A percentile compares a stretch with the other conserved stretches of the same genome.
phyloP scores from a whole-genome alignment of 2,113 vertebrate genomes.

The western clawed frog (Xenopus tropicalis) region DNA sequence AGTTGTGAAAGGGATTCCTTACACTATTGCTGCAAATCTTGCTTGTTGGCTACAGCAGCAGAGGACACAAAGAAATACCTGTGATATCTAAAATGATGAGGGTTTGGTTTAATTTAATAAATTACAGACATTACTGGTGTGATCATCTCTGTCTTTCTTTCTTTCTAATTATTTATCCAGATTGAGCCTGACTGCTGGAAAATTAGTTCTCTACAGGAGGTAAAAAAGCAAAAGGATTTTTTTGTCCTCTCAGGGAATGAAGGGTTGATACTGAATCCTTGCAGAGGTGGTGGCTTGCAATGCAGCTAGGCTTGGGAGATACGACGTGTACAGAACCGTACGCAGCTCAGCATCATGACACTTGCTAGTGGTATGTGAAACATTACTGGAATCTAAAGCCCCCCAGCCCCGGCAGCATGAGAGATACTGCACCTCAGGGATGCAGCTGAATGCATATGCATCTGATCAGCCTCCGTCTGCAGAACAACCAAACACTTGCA shows the following conservation, averaged over 20 bases:
- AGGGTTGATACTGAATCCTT: constrained; percentile 58
- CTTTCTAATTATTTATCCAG: constrained; percentile 76
- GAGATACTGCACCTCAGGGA: constrained; percentile 15
- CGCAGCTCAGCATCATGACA: constrained; percentile 20
- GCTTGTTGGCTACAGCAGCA: not conserved
- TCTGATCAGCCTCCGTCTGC: constrained; percentile 43
- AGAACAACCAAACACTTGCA: constrained; percentile 49
- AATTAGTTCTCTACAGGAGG: constrained; percentile 75
- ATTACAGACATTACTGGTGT: constrained; percentile 56
- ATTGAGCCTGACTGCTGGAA: constrained; percentile 75
- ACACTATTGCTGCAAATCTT: too few species aligned
- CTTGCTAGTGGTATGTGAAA: not conserved
- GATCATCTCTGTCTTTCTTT: constrained; percentile 60
- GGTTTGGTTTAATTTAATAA: constrained; percentile 55
- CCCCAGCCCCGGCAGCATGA: constrained; percentile 1
- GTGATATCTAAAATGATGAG: not conserved
- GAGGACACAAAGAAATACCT: not conserved
- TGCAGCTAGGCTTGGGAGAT: constrained; percentile 55
- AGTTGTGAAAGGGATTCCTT: not conserved
- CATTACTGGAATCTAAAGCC: constrained; percentile 8
- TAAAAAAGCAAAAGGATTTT: constrained; percentile 70
- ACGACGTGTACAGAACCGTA: constrained; percentile 45
- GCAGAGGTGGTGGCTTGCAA: constrained; percentile 46
- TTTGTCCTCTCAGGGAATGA: constrained; percentile 10
- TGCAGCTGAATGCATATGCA: constrained; percentile 16